Conservation (phyloP, 2,113 vertebrate species). For the Maccullochella peelii region DNA sequence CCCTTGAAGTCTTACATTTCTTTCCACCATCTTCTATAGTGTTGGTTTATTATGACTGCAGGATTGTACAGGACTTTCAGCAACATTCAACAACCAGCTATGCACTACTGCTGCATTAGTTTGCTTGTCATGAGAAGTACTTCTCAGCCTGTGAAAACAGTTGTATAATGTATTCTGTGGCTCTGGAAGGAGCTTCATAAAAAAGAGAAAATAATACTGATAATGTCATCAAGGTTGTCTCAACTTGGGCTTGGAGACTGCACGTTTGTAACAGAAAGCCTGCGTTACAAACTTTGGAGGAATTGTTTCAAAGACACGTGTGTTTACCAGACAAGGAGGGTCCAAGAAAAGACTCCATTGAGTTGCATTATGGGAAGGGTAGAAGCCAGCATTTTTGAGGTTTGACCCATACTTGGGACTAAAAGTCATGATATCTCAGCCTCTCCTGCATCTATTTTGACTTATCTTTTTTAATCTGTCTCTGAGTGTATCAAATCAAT, state of each 20-base stretch:
- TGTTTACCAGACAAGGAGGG: not conserved
- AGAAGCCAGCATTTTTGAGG: not conserved
- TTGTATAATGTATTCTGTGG: not conserved
- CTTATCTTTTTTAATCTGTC: not conserved
- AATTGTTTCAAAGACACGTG: not conserved
- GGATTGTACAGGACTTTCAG: not conserved
- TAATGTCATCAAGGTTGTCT: not conserved
- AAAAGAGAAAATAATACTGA: not conserved
- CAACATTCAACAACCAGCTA: not conserved
- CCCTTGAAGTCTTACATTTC: slow-evolving; percentile 4
- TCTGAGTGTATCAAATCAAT: not conserved
- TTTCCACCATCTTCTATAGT: not conserved
- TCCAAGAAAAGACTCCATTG: not conserved
- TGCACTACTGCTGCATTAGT: not conserved
- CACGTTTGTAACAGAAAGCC: not conserved
- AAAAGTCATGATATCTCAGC: not conserved
- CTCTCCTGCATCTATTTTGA: not conserved
- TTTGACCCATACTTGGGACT: not conserved
- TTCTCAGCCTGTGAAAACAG: not conserved
- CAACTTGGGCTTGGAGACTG: no score
- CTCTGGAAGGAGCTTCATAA: not conserved
- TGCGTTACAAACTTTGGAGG: not conserved
- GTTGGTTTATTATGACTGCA: not conserved
- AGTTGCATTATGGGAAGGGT: not conserved
- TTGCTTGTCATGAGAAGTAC: not conserved